Evolutionary conservation across 1,140 invertebrate species (phyloP), one percentile per base, ranked within the genome.

Genomic region (Drosophila seguyi): DNA sequence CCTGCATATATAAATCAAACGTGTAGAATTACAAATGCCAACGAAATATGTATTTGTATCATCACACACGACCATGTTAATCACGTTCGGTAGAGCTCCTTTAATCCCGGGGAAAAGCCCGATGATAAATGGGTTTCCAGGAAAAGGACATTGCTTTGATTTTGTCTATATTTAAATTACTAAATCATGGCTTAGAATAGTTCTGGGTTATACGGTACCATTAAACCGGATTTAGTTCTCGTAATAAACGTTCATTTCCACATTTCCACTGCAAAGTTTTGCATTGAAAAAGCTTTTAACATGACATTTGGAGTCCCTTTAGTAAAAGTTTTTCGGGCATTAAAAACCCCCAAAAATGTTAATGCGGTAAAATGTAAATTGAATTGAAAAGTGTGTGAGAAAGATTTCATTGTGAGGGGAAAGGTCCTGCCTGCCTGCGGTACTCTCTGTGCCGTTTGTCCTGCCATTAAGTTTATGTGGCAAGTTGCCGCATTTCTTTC

Each of bases 311-410:
- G 20, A 22, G 31, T 38, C 38, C 31, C 47, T 45, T 29, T 16
- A 11, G 36, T 10, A 22, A 73, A 72, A 72, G 42, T 73, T 73
- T 72, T n/a, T n/a, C n/a, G 0, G 66, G 67, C 69, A 73, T 73
- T 73, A 72, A 72, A 73, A 73, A 47, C 38, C 42, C 42, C 52
- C 63, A 71, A 36, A 79, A 73, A 66, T 61, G 59, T 80, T 84
- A 81, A 85, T 84, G 77, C 81, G 45, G 58, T 48, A 82, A 86
- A 86, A 69, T 82, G 59, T 81, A 86, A 87, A 86, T 86, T 86
- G 81, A 82, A 87, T 75, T 79, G 53, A 79, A 79, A 79, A 86
- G 81, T 76, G 72, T 80, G 71, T 75, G 72, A 11, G 39, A 53
- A 61, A 38, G 57, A 47, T 45, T 36, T 52, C 48, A 52, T 52